A percentile compares a stretch with the other conserved stretches of the same genome.
Evolutionary conservation across 2,888 invertebrate species (phyloP).

Genomic region (Eilema caniola): DNA sequence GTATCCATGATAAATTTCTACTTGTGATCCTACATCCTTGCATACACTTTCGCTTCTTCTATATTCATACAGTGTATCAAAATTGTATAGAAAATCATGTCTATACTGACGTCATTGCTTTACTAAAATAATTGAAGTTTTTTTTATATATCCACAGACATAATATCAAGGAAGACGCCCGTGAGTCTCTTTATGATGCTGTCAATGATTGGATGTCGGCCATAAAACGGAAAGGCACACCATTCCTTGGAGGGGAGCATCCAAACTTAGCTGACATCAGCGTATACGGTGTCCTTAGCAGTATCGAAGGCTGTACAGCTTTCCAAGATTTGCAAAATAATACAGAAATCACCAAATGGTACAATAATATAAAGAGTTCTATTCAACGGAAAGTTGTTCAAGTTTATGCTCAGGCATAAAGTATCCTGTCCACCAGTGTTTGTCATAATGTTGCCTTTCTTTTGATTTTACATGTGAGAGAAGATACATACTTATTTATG

Average conservation of each 20-base stretch:
- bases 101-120: neutral
- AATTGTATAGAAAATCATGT: too few species aligned
- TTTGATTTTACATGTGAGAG: neutral
- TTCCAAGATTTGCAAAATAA: slow-evolving; percentile 93
- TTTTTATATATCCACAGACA: slow-evolving; percentile 85
- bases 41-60: neutral
- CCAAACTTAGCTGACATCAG: slow-evolving; percentile 98
- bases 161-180: slow-evolving; percentile 94
- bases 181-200: slow-evolving; percentile 96
- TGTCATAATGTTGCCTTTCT: neutral
- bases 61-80: neutral
- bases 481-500: neutral
- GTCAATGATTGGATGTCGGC: slow-evolving; percentile 93
- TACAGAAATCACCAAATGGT: slow-evolving; percentile 94
- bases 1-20: neutral
- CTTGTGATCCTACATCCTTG: neutral
- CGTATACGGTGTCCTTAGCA: slow-evolving; percentile 95
- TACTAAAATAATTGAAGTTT: neutral
- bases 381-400: slow-evolving; percentile 81
- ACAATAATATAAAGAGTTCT: slow-evolving; percentile 89
- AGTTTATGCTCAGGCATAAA: slow-evolving; percentile 43
- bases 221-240: slow-evolving; percentile 89
- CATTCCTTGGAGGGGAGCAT: slow-evolving; percentile 94
- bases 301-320: slow-evolving; percentile 97
- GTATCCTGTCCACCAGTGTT: neutral